Percentiles rank a stretch among this genome's conserved stretches.
Conservation (phyloP, 2,113 vertebrate species). For the Bambusicola thoracicus region DNA sequence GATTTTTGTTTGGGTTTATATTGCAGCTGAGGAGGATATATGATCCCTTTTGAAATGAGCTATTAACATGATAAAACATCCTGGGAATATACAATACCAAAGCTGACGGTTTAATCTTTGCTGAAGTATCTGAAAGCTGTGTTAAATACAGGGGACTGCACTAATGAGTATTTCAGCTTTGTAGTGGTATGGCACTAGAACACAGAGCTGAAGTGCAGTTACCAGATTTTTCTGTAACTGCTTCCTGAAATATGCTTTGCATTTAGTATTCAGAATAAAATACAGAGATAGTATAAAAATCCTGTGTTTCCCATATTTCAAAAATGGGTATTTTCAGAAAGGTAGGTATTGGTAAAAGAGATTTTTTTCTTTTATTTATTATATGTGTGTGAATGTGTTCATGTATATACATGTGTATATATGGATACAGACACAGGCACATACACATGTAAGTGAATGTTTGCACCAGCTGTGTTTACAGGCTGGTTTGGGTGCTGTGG, state of each 20-base stretch:
- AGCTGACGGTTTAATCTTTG: constrained; percentile 28
- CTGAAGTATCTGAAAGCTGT: not conserved
- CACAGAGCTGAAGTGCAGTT: constrained; percentile 20
- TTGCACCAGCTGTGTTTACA: not conserved
- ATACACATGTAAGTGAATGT: not conserved
- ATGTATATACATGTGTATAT: not conserved
- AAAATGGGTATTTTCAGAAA: not conserved
- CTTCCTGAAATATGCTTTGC: constrained; percentile 71
- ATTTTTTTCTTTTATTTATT: not conserved
- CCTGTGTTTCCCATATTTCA: constrained; percentile 14
- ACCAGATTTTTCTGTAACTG: constrained; percentile 51
- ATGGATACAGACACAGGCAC: accelerated
- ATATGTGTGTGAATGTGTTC: not conserved
- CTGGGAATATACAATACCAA: not conserved
- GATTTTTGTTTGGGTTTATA: constrained; percentile 19
- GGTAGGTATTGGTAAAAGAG: not conserved
- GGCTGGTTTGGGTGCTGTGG: not conserved
- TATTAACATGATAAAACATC: constrained; percentile 56
- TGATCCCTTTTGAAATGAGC: constrained; percentile 45
- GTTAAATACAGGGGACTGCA: not conserved
- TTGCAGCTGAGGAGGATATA: constrained; percentile 25
- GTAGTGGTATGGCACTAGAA: constrained; percentile 60
- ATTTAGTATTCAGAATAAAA: constrained; percentile 45
- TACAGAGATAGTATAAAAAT: constrained; percentile 52
- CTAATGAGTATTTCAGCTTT: constrained; percentile 28